phyloP scores from a whole-genome alignment of 1,140 invertebrate genomes.

The Latrodectus geometricus region DNA sequence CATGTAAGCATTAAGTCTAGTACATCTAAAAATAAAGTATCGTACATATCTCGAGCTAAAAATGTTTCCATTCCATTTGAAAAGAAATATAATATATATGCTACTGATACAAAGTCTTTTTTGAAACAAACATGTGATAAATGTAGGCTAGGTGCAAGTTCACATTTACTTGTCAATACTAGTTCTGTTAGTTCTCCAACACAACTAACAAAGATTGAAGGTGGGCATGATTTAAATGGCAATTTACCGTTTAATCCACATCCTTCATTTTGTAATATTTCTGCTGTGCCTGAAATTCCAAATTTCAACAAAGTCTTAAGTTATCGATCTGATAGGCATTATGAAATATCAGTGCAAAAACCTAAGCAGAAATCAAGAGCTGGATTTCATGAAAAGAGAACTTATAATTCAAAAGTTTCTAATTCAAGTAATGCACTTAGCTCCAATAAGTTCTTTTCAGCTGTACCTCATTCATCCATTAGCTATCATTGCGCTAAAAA shows the following conservation, averaged over 20 bases:
- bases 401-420: constrained; percentile 12
- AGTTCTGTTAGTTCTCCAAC: neutral
- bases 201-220: neutral
- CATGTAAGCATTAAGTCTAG: constrained; percentile 10
- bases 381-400: constrained; percentile 22
- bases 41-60: constrained; percentile 36
- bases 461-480: constrained; percentile 10
- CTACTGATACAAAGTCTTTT: constrained; percentile 17
- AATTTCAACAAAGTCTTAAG: constrained; percentile 33
- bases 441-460: constrained; percentile 19
- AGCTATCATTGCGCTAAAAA: constrained; percentile 21
- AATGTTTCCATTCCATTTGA: constrained; percentile 24
- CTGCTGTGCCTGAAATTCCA: constrained; percentile 31
- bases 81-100: constrained; percentile 32
- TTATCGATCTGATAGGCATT: constrained; percentile 26
- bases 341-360: constrained; percentile 30
- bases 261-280: constrained; percentile 32
- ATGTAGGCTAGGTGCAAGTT: constrained; percentile 12
- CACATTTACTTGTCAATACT: constrained; percentile 28
- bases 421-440: neutral
- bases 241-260: constrained; percentile 32
- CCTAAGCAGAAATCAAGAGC: constrained; percentile 18
- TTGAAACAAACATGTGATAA: constrained; percentile 45
- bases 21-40: neutral
- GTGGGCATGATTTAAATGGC: constrained; percentile 38